A percentile compares a stretch with the other conserved stretches of the same genome.
Conservation (phyloP, 2,888 invertebrate species). For the Drosophila prolongata region DNA sequence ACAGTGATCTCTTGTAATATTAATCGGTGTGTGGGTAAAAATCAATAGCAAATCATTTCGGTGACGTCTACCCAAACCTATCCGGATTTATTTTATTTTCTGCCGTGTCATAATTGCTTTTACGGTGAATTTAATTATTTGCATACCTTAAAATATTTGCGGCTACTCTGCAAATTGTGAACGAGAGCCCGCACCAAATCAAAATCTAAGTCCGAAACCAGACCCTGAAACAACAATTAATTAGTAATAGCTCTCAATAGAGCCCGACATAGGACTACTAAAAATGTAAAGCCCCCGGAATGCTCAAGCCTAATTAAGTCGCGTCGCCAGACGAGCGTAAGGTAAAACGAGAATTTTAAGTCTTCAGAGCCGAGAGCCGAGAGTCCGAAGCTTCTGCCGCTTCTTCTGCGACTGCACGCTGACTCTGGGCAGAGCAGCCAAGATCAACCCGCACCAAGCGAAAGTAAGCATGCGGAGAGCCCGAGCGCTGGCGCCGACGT, state of each 20-base stretch:
- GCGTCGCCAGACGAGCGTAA: constrained; percentile 1
- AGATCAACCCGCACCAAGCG: constrained; percentile 43
- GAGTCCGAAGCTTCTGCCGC: constrained; percentile 4
- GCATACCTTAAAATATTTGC: not conserved
- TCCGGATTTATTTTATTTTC: not conserved
- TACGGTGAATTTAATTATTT: not conserved
- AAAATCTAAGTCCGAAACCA: constrained; percentile 28
- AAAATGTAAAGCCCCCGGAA: constrained; percentile 32
- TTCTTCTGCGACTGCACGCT: constrained; percentile 5
- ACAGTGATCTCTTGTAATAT: too few relatives aligned
- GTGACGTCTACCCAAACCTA: not conserved
- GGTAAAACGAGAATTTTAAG: constrained; percentile 3
- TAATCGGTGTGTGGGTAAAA: too few relatives aligned
- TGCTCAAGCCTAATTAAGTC: constrained; percentile 25
- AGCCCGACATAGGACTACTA: constrained; percentile 18
- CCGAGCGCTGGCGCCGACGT: constrained; percentile 10
- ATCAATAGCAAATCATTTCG: too few relatives aligned
- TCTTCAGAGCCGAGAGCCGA: not conserved
- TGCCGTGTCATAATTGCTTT: not conserved
- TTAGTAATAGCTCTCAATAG: constrained; percentile 19
- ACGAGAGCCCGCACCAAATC: constrained; percentile 9
- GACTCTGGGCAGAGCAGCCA: constrained; percentile 44
- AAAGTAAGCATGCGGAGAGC: constrained; percentile 59
- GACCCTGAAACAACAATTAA: constrained; percentile 22
- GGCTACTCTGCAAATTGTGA: not conserved